Base-by-base conservation (phyloP, 2,797 vertebrate species). In the Alca torda region DNA sequence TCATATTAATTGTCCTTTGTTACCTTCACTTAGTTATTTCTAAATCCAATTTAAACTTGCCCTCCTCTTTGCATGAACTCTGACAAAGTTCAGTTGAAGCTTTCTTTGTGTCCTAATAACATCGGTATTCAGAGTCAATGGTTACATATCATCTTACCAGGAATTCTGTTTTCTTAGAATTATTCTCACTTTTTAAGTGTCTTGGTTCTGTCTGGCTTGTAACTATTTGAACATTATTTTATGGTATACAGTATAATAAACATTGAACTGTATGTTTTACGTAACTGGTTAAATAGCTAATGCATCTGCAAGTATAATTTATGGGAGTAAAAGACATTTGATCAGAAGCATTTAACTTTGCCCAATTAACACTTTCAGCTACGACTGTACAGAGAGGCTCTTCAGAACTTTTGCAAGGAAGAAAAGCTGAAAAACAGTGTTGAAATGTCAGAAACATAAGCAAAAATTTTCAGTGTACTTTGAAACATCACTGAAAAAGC, bases 21-120 rank as follows among this genome's bases (percentile, higher is more conserved):
- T 92, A 91, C 79, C 59, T 91, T 93, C 8, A 0, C 53, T 85
- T 67, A 70, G 69, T 50, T 91, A 65, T 88, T 88, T 80, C 87
- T 83, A 89, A 90, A 93, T 82, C 81, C 45, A 96, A 85, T 87
- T 96, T 87, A 91, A 96, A 92, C 89, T 77, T 92, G 60, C 61
- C 41, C 57, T 93, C 21, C 43, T 92, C 76, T 92, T 89, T 30
- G 69, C 39, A 7, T 46, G 54, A 96, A 96, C 89, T 92, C 69
- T 65, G 68, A 65, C 82, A 75, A 89, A 93, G 89, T 94, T 96
- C 91, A 90, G 23, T 19, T 10, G 11, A 91, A 93, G 45, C n/a
- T 75, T 89, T 83, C 78, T 87, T 91, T 90, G 65, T 88, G 75
- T 81, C 69, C 39, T 64, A 91, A 75, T 64, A 87, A 60, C 70